These are phyloP conservation scores for Malurus splendens DNA, from an alignment of 2,797 vertebrate genomes.

Conservation along the genomic window DNA sequence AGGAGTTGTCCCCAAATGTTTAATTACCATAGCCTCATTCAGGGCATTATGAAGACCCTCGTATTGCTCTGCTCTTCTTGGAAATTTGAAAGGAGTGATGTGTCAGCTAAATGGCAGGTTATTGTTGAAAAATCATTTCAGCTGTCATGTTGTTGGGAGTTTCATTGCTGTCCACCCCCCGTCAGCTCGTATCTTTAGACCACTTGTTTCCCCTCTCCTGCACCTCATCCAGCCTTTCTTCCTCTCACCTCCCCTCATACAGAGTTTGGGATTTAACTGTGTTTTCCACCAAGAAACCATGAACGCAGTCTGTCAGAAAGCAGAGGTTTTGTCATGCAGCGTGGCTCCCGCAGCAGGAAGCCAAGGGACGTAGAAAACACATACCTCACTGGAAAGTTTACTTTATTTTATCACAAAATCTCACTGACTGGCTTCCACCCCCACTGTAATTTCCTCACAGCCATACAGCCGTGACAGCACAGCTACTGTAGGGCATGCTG, in stretches of 20 bases:
- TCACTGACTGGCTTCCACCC: slow-evolving; percentile 47
- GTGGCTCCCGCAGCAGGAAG: slow-evolving; percentile 13
- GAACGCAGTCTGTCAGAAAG: background rate
- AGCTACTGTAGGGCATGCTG: background rate
- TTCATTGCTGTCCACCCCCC: background rate
- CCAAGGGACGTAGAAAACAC: slow-evolving; percentile 28
- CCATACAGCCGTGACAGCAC: background rate
- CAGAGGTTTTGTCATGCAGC: background rate
- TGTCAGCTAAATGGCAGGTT: background rate
- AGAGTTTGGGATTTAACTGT: background rate
- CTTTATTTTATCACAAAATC: slow-evolving; percentile 48
- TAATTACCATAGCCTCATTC: background rate
- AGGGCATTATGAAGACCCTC: background rate
- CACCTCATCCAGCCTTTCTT: background rate
- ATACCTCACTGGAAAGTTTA: slow-evolving; percentile 55
- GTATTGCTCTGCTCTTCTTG: background rate
- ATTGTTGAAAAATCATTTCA: background rate
- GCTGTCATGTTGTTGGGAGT: background rate
- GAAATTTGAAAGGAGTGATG: background rate
- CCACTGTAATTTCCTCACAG: slow-evolving; percentile 51
- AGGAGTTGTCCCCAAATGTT: background rate
- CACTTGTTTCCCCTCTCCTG: background rate
- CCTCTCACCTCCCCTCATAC: background rate
- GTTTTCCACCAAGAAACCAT: background rate
- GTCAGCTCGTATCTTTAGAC: background rate